Percentiles rank a stretch among this genome's conserved stretches.
phyloP scores from a whole-genome alignment of 2,113 vertebrate genomes.

The Ictalurus punctatus region DNA sequence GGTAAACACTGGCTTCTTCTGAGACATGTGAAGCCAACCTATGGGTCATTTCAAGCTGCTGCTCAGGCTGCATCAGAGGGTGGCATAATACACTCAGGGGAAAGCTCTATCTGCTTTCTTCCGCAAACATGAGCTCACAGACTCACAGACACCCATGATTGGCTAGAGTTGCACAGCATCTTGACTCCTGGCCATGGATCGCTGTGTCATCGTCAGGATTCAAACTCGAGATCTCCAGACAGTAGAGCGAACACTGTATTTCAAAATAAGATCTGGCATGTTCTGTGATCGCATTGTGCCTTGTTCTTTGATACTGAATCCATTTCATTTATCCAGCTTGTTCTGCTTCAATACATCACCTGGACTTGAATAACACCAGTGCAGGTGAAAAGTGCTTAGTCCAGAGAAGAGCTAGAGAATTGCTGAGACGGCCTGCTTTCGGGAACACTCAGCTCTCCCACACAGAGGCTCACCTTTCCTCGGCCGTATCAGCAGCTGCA shows the following conservation, averaged over 20 bases:
- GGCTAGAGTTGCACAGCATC: background rate
- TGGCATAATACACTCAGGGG: background rate
- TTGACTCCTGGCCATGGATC: background rate
- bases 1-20: background rate
- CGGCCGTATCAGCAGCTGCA: constrained; percentile 44
- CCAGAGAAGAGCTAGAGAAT: constrained; percentile 33
- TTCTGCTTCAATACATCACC: constrained; percentile 20
- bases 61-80: background rate
- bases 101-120: background rate
- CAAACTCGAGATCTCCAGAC: background rate
- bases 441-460: constrained; percentile 41
- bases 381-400: constrained; percentile 54
- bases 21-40: background rate
- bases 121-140: background rate
- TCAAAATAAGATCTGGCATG: background rate
- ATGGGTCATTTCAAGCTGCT: background rate
- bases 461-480: constrained; percentile 15
- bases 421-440: constrained; percentile 50
- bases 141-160: background rate
- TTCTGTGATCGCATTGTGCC: too few species aligned
- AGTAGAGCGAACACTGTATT: background rate
- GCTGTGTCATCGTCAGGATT: background rate
- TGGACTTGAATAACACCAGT: constrained; percentile 22
- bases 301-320: constrained; percentile 14
- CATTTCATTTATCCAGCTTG: constrained; percentile 8